Evolutionary conservation across 2,113 vertebrate genomes (phyloP), one percentile per base, ranked within the genome.

Genomic region (Erpornis zantholeuca): DNA sequence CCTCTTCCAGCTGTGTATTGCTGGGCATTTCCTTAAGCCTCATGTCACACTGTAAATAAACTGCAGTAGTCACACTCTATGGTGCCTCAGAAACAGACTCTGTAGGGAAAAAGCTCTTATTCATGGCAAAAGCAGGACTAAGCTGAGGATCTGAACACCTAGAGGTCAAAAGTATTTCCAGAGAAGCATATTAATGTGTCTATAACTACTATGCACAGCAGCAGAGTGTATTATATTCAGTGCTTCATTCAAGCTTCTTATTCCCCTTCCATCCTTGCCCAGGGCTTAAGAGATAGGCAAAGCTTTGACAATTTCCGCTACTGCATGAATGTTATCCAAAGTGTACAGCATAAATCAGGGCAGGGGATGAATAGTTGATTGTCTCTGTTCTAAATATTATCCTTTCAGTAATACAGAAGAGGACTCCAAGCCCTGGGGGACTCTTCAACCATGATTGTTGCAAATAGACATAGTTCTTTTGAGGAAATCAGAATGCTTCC

Each of bases 331-430:
- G 59, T 88, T 94, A 88, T 93, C 68, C 75, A 78, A 93, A 90
- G 52, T 33, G 56, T 93, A 49, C 52, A 68, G 71, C 75, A 88
- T 77, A 88, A 95, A 86, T 80, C 78, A 94, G 68, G 68, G 38
- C 22, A 86, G 29, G 3, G 25, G 22, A 92, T 93, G 79, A 97
- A 94, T 75, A 50, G 52, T 0, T 70, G 68, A 33, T 85, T 91
- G 79, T 92, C 7, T 75, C 12, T 70, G 90, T 83, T 88, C 76
- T 93, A 95, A 96, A 96, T 95, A 94, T 96, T 96, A 97, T 96
- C 95, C 94, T 96, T 96, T 90, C 68, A 93, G 85, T 27, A 71
- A 56, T 66, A 52, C 44, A 78, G 64, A 94, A 66, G 64, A 85
- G 52, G 33, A 52, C 59, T 92, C 22, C 35, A 73, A 54, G 66